phyloP scores from a whole-genome alignment of 2,797 vertebrate species.

The Gephyroberyx darwinii region DNA sequence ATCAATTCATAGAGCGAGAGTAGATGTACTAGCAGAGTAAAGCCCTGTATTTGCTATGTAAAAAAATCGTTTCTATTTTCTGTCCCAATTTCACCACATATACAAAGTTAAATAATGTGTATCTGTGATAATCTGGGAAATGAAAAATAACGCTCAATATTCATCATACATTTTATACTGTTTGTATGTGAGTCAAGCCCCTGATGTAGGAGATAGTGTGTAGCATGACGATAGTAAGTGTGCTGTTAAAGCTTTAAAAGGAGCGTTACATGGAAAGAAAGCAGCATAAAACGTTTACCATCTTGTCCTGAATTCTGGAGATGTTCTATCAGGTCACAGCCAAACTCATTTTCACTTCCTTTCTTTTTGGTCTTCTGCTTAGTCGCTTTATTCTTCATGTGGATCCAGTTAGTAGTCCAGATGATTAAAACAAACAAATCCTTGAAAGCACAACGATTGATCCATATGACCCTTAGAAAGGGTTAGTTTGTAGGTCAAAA shows the following conservation, averaged over 20 bases:
- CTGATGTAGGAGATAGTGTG: background rate
- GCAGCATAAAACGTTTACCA: conserved; percentile 82
- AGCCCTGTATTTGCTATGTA: conserved; percentile 17
- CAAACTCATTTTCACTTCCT: conserved; percentile 91
- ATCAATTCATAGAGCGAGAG: background rate
- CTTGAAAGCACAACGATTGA: conserved; percentile 61
- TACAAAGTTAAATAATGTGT: background rate
- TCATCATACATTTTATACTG: background rate
- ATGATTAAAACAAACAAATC: conserved; percentile 66
- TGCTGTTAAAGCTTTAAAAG: background rate
- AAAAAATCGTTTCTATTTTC: conserved; percentile 3
- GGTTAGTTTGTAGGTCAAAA: conserved; percentile 51
- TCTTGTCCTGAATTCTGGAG: conserved; percentile 95
- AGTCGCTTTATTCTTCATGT: conserved; percentile 99
- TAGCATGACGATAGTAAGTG: background rate
- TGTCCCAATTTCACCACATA: background rate
- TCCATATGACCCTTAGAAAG: conserved; percentile 69
- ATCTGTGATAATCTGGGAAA: conserved; percentile 11
- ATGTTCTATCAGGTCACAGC: conserved; percentile 96
- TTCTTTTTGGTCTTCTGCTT: conserved; percentile 97
- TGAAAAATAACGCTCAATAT: background rate
- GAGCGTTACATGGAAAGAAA: conserved; percentile 25
- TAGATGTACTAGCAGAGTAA: conserved; percentile 20
- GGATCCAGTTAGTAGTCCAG: conserved; percentile 80
- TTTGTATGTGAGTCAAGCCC: background rate